Evolutionary conservation across 1,140 invertebrate genomes (phyloP).

Genomic region (Drosophila pruinosa): DNA sequence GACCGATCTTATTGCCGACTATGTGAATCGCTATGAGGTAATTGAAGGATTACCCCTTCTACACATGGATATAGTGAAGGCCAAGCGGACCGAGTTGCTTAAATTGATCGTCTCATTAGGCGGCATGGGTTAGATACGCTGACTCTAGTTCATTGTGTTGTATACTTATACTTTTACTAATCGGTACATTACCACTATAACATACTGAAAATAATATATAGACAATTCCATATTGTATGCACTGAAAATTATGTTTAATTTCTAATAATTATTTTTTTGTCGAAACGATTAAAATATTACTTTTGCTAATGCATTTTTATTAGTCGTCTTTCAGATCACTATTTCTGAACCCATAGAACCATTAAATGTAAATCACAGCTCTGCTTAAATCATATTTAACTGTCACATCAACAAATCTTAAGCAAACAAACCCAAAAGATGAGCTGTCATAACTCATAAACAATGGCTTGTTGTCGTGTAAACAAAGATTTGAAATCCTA

Average conservation of each 20-base stretch:
- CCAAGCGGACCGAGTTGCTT: conserved; percentile 84
- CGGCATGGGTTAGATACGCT: conserved; percentile 51
- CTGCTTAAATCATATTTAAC: background rate
- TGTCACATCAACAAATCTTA: background rate
- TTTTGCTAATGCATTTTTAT: too few relatives aligned
- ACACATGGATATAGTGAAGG: conserved; percentile 83
- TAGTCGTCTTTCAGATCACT: too few relatives aligned
- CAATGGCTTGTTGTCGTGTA: background rate
- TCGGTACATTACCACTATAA: too few relatives aligned
- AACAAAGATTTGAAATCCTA: conserved; percentile 25
- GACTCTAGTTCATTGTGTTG: background rate
- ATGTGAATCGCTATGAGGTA: conserved; percentile 83
- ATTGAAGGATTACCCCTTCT: conserved; percentile 64
- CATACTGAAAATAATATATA: too few relatives aligned
- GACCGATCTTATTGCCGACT: conserved; percentile 86
- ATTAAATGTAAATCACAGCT: background rate
- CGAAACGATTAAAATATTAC: too few relatives aligned
- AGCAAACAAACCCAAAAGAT: conserved; percentile 14
- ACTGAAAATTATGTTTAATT: too few relatives aligned
- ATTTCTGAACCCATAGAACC: too few relatives aligned
- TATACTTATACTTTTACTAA: too few relatives aligned
- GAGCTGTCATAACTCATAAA: conserved; percentile 29
- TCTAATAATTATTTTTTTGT: too few relatives aligned
- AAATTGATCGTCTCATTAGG: conserved; percentile 83
- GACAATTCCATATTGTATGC: too few relatives aligned